phyloP scores from a whole-genome alignment of 2,113 vertebrate species.

The Uria aalge region DNA sequence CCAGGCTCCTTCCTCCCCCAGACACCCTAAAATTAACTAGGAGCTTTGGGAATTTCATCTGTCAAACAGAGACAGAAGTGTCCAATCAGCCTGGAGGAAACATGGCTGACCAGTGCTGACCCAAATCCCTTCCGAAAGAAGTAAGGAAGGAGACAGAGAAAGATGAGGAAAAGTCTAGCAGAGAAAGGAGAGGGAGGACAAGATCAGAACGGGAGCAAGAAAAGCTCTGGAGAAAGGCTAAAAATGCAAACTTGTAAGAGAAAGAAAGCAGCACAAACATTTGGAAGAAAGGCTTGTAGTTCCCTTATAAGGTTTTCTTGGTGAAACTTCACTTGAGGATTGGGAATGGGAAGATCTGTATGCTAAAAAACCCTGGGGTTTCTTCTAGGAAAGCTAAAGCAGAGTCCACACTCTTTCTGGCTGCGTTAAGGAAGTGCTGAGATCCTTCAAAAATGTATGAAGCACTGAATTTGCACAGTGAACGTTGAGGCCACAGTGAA shows the following conservation, averaged over 20 bases:
- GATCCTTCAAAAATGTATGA: not conserved
- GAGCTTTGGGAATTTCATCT: constrained; percentile 57
- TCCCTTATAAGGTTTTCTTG: not conserved
- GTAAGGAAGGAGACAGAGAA: not conserved
- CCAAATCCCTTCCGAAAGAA: not conserved
- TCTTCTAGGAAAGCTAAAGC: not conserved
- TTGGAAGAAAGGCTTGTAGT: not conserved
- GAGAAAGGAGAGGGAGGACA: not conserved
- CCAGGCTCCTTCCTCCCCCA: constrained; percentile 24
- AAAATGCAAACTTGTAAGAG: not conserved
- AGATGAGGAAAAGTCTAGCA: not conserved
- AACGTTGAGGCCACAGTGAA: not conserved
- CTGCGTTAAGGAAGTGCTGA: not conserved
- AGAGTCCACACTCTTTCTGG: not conserved
- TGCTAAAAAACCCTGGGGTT: not conserved
- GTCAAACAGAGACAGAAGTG: constrained; percentile 27
- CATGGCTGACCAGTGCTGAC: not conserved
- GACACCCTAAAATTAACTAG: constrained; percentile 65
- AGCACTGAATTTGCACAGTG: not conserved
- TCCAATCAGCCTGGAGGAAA: constrained; percentile 25
- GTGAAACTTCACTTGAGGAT: not conserved
- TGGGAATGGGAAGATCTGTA: not conserved
- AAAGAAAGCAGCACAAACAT: not conserved
- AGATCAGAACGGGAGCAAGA: not conserved
- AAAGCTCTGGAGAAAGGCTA: not conserved